phyloP scores from a whole-genome alignment of 1,140 invertebrate species.

The Danaus melanippus region DNA sequence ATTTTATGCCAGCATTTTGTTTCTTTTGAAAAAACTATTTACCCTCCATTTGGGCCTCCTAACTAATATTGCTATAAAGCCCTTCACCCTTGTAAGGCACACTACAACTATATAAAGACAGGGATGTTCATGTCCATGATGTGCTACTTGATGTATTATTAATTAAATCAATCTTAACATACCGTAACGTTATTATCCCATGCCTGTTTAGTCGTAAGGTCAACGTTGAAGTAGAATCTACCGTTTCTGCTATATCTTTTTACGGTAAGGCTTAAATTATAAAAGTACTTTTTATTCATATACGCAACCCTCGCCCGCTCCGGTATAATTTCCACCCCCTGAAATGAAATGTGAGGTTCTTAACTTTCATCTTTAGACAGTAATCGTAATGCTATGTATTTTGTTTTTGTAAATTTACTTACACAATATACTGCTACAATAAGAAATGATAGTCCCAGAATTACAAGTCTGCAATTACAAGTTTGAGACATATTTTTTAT shows the following conservation, averaged over 20 bases:
- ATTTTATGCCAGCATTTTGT: no score
- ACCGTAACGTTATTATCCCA: slow-evolving; percentile 38
- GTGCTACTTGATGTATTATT: no score
- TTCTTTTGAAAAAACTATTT: no score
- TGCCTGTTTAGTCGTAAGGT: slow-evolving; percentile 10
- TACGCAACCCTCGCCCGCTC: slow-evolving; percentile 20
- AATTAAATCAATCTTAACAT: slow-evolving; percentile 1
- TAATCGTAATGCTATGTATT: no score
- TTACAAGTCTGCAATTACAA: not conserved
- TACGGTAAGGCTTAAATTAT: slow-evolving; percentile 15
- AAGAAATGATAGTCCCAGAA: not conserved
- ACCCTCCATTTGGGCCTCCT: no score
- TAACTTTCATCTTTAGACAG: no score
- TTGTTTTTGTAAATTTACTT: not conserved
- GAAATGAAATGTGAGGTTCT: not conserved
- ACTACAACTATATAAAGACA: no score
- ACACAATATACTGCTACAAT: not conserved
- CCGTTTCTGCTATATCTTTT: slow-evolving; percentile 22
- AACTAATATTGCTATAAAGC: no score
- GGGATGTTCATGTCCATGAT: no score
- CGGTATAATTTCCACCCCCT: slow-evolving; percentile 26
- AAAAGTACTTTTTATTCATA: slow-evolving; percentile 26
- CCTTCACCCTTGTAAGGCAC: no score
- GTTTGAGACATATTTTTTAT: no score
- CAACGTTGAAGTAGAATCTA: slow-evolving; percentile 21